Conservation (phyloP, 2,113 vertebrate genomes). For the Hiodon tergisus region DNA sequence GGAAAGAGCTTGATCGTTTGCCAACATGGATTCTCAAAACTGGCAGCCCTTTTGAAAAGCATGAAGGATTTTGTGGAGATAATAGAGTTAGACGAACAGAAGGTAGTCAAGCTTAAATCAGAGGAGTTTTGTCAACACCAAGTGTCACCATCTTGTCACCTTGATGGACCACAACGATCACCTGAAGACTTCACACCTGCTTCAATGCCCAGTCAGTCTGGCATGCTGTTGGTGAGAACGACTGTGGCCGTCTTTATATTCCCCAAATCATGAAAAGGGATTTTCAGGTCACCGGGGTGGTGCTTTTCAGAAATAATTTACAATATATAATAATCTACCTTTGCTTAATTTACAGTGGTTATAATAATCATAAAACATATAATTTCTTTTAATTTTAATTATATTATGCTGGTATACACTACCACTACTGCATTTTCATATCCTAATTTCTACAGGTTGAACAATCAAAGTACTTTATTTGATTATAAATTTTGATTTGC, state of each 20-base stretch:
- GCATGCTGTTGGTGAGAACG: background rate
- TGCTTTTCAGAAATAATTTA: background rate
- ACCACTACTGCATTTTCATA: too few relatives aligned
- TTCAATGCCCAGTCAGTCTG: background rate
- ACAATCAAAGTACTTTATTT: background rate
- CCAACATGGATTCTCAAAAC: slow-evolving; percentile 12
- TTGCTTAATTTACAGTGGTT: too few relatives aligned
- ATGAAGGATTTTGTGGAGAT: slow-evolving; percentile 10
- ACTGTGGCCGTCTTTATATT: background rate
- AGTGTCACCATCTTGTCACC: background rate
- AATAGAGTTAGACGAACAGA: background rate
- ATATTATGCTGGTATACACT: too few relatives aligned
- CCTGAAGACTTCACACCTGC: background rate
- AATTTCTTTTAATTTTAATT: too few relatives aligned
- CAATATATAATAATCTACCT: too few relatives aligned
- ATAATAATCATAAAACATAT: too few relatives aligned
- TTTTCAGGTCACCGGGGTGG: background rate
- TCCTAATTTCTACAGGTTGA: too few relatives aligned
- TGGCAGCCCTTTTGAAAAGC: background rate
- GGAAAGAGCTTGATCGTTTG: background rate
- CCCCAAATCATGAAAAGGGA: background rate
- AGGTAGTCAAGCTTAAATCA: slow-evolving; percentile 2
- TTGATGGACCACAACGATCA: background rate
- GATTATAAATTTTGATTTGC: background rate
- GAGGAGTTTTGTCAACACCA: background rate